Percentiles rank a stretch among this genome's conserved stretches.
Evolutionary conservation across 2,888 invertebrate genomes (phyloP).

Genomic region (Melipona beecheii): DNA sequence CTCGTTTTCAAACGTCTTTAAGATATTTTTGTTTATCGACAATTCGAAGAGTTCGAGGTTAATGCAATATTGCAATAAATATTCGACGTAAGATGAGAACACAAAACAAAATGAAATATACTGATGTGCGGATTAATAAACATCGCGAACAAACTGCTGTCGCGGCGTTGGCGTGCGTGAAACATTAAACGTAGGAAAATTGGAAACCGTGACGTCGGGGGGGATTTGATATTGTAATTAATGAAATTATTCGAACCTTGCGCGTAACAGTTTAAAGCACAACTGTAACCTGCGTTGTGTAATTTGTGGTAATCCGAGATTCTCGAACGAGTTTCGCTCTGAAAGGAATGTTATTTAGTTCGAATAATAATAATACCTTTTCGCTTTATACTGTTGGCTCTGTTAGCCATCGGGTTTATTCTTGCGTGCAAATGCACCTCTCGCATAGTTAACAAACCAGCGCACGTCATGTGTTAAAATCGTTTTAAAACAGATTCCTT

Average conservation of each 20-base stretch:
- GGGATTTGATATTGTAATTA: constrained; percentile 4
- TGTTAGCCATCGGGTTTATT: neutral
- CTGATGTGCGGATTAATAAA: neutral
- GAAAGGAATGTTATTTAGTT: constrained; percentile 7
- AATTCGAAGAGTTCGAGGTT: too few relatives aligned
- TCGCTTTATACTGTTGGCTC: neutral
- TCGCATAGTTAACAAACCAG: neutral
- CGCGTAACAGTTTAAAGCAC: neutral
- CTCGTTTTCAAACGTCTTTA: too few relatives aligned
- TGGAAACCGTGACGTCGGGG: neutral
- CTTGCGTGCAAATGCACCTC: neutral
- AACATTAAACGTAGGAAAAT: neutral
- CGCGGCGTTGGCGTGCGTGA: neutral
- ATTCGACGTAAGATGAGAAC: too few relatives aligned
- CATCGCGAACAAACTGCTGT: neutral
- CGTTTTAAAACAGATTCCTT: too few relatives aligned
- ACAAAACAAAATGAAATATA: too few relatives aligned
- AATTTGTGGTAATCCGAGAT: neutral
- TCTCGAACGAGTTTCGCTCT: neutral
- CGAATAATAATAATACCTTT: neutral
- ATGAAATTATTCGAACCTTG: constrained; percentile 5
- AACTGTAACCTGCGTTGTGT: neutral
- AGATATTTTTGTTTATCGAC: too few relatives aligned
- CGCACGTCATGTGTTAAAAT: neutral
- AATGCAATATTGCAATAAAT: too few relatives aligned